Evolutionary conservation across 2,797 vertebrate species (phyloP), one percentile per base, ranked within the genome.

Genomic region (Bryconaethiops microstoma): DNA sequence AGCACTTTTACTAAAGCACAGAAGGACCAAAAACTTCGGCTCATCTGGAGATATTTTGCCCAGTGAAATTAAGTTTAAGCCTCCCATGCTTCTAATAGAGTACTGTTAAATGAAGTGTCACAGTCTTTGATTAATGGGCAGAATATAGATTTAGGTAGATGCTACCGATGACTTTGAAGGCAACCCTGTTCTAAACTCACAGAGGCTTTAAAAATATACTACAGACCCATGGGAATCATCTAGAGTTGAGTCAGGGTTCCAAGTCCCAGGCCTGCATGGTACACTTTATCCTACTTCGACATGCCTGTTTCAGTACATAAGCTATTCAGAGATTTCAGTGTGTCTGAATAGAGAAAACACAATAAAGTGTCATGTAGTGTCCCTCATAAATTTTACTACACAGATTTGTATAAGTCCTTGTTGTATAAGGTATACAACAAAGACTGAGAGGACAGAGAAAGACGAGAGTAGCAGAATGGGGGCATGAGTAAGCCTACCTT

Each of bases 401-500:
- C 13, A 10, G 12, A 13, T 13, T 52, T 52, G 13, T 0, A 52
- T 52, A 52, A 45, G 10, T 45, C 42, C 8, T 45, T 52, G 48
- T 52, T 52, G 48, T 16, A 52, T 14, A 52, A 13, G 42, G 72
- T 42, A 13, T 8, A 60, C 9, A 62, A 40, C 4, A 7, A 52
- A 63, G 23, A 40, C 17, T 70, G 29, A 35, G 50, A 79, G 50
- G 62, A 55, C 45, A 42, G 40, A 42, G 14, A 72, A 50, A 25
- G 52, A 77, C 35, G 52, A 25, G 74, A 12, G 54, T 59, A 70
- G 72, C 54, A 79, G 60, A 74, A 84, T 68, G 84, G 82, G 83
- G 89, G 86, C 86, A 93, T 90, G 91, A 39, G 92, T 87, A 90
- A 90, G 94, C 97, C 95, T 99, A 99, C 98, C 97, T 99, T 97